Conservation (phyloP, 2,888 invertebrate genomes). For the Oscheius sp. region DNA sequence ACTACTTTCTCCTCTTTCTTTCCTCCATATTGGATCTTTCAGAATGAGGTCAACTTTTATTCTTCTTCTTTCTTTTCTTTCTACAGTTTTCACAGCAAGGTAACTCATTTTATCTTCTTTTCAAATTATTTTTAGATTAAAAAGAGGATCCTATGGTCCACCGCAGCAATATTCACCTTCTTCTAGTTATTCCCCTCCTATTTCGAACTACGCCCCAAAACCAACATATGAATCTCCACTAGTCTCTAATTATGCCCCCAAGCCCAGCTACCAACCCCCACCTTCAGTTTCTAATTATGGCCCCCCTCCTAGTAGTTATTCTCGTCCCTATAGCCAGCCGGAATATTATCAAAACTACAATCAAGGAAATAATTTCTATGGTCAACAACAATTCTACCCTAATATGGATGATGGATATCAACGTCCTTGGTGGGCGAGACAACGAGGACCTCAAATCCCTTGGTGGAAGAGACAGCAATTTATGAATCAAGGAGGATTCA, state of each 20-base stretch:
- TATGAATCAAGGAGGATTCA: background rate
- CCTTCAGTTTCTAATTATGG: background rate
- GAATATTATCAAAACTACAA: no score
- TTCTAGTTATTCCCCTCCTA: background rate
- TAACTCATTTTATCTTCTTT: background rate
- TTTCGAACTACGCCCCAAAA: background rate
- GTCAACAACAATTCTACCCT: background rate
- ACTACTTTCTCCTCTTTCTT: background rate
- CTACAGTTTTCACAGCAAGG: background rate
- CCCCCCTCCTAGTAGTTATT: background rate
- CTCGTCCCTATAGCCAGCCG: background rate
- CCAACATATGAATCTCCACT: background rate
- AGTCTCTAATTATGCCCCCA: no score
- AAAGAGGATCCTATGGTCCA: constrained; percentile 3
- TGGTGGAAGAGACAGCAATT: constrained; percentile 26
- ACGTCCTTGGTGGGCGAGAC: constrained; percentile 3
- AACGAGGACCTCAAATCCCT: constrained; percentile 17
- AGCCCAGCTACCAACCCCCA: background rate
- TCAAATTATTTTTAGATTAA: background rate
- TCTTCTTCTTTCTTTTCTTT: background rate
- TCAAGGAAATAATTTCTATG: background rate
- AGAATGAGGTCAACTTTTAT: background rate
- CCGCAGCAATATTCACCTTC: background rate
- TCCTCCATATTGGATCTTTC: background rate
- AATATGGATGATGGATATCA: background rate